Base-by-base conservation (phyloP, 2,888 invertebrate species). In the Drosophila birchii region DNA sequence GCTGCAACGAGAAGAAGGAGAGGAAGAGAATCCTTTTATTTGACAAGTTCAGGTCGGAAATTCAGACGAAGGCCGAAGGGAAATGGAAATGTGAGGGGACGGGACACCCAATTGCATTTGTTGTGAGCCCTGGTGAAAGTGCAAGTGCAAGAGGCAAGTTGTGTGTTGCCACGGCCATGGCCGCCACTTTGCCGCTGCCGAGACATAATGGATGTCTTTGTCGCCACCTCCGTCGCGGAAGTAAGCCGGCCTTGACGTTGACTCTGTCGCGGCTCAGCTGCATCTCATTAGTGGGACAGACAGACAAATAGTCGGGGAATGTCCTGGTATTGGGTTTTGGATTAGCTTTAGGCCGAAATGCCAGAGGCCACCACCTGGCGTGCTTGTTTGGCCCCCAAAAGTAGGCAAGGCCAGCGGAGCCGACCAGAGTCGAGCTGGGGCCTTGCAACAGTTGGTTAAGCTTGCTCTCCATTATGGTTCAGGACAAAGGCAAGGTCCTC, bases 181-280 rank as follows among this genome's bases (percentile, higher is more conserved):
- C 60, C 78, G 69, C 70, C 79, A 44, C 51, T 26, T 56, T 41
- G 54, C 47, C 67, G 23, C 43, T 62, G 59, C 72, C 51, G 44
- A 69, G 68, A 85, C 79, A 79, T 78, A 87, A 81, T 85, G 44
- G 71, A 62, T 69, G 64, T 87, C 36, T 73, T 68, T 68, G 68
- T 71, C 68, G 41, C 26, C 69, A 71, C 69, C 75, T 87, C 68
- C 78, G 80, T 78, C 69, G 73, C 89, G 84, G 84, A 85, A 81
- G 89, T 87, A 89, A 85, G 89, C 88, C 79, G 87, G 76, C 89
- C 84, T 85, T 89, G 84, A 75, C 75, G 78, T 47, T 75, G 74
- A 62, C 70, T 71, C 75, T 76, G 76, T 63, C 75, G 75, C 80
- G 76, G 59, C 69, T 63, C 80, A 73, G 73, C 73, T 81, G 81